phyloP scores from a whole-genome alignment of 2,797 vertebrate genomes.

The Chrysocyon brachyurus region DNA sequence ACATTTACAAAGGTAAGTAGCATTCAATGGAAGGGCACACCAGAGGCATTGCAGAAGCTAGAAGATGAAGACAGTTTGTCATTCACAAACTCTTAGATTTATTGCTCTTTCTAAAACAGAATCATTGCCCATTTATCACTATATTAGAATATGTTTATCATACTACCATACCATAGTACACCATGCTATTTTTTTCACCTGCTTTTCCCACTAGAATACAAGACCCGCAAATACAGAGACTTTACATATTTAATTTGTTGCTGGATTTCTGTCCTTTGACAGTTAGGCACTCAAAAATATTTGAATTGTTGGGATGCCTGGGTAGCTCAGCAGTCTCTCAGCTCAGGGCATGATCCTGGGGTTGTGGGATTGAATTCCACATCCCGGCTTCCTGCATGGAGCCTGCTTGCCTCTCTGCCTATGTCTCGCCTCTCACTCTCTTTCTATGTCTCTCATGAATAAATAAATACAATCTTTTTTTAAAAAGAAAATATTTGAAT shows the following conservation, averaged over 20 bases:
- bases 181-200: not conserved
- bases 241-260: not conserved
- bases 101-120: not conserved
- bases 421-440: too few species aligned
- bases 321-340: too few species aligned
- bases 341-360: too few species aligned
- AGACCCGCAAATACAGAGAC: not conserved
- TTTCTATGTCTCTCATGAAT: too few species aligned
- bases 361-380: too few species aligned
- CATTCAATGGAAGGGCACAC: not conserved
- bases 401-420: too few species aligned
- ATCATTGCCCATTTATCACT: not conserved
- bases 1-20: not conserved
- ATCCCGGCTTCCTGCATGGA: too few species aligned
- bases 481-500: not conserved
- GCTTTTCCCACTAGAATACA: not conserved
- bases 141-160: not conserved
- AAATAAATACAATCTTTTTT: too few species aligned
- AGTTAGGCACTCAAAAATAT: not conserved
- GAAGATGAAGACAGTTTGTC: not conserved
- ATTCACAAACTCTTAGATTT: not conserved
- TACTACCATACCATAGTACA: not conserved
- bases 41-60: not conserved
- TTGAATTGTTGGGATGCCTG: not conserved
- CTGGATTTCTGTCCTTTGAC: not conserved